Conservation (phyloP, 2,113 vertebrate genomes). For the Nyctibius bracteatus region DNA sequence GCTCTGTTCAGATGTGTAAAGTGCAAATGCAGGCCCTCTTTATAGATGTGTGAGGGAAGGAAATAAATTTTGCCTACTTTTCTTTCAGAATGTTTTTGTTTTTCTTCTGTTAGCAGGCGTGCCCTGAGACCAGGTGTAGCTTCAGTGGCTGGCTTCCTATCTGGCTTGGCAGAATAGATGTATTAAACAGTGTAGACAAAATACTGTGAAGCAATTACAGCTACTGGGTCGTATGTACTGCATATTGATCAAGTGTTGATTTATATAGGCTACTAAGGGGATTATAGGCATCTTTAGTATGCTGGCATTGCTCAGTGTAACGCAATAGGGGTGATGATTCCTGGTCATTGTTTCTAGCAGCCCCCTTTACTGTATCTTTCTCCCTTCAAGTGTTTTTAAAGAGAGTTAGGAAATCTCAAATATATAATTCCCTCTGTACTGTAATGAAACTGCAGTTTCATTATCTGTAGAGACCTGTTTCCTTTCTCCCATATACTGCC, state of each 20-base stretch:
- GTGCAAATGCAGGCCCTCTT: neutral
- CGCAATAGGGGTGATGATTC: neutral
- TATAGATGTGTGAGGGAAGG: neutral
- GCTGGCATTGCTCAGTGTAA: neutral
- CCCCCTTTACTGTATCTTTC: neutral
- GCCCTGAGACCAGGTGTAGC: neutral
- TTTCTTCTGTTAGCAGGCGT: neutral
- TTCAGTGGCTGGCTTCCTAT: neutral
- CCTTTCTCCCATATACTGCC: neutral
- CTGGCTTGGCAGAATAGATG: neutral
- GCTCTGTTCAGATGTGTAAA: neutral
- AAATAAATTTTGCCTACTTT: neutral
- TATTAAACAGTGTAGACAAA: neutral
- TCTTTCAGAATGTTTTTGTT: neutral
- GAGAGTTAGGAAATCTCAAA: neutral
- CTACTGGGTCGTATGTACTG: neutral
- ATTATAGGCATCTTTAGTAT: neutral
- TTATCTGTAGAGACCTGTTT: neutral
- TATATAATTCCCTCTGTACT: neutral
- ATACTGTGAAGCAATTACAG: neutral
- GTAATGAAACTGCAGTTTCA: neutral
- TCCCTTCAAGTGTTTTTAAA: neutral
- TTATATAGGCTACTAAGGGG: neutral
- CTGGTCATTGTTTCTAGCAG: neutral
- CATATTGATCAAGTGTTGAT: neutral